Conservation (phyloP, 35 echinoderm and acorn worm genomes). For the Amphiura filiformis region DNA sequence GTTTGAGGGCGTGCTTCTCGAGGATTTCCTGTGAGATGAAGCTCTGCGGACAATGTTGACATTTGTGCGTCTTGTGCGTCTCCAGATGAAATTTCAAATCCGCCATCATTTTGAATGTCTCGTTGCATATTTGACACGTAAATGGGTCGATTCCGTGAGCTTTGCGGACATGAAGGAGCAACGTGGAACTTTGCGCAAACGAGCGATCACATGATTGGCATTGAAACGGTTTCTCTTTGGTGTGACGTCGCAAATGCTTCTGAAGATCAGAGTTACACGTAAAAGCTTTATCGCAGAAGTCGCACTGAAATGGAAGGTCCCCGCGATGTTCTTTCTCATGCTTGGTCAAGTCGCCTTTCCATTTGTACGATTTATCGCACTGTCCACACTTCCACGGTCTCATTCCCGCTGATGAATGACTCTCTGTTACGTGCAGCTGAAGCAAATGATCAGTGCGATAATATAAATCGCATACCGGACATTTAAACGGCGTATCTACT, state of each 20-base stretch:
- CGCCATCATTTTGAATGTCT: not conserved
- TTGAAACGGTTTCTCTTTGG: conserved; percentile 3
- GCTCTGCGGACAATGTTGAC: not conserved
- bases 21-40: not conserved
- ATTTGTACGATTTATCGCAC: not conserved
- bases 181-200: not conserved
- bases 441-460: not conserved
- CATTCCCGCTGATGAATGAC: not conserved
- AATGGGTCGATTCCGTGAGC: not conserved
- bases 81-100: not conserved
- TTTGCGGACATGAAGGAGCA: not conserved
- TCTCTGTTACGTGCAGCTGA: not conserved
- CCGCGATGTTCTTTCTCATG: not conserved
- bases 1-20: not conserved
- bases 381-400: not conserved
- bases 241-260: not conserved
- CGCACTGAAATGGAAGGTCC: not conserved
- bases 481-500: not conserved
- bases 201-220: not conserved
- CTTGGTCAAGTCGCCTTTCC: not conserved
- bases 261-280: not conserved
- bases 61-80: not conserved
- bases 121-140: not conserved
- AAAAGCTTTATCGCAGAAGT: not conserved
- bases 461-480: not conserved